Evolutionary conservation across 2,888 invertebrate genomes (phyloP).

Genomic region (Troglohyphantes excavatus): DNA sequence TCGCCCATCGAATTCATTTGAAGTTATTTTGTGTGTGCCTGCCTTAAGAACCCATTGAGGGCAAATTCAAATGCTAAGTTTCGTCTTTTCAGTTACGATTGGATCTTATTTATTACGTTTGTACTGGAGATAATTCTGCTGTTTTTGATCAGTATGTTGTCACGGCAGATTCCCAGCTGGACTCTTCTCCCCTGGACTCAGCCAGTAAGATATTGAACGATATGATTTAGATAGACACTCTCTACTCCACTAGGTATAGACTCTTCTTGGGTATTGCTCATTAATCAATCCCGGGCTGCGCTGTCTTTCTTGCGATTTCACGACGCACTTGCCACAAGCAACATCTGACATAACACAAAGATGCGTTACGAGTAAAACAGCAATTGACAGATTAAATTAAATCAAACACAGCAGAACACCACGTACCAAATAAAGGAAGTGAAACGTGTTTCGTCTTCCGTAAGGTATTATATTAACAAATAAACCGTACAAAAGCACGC

Average conservation of each 20-base stretch:
- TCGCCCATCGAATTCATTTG: no score
- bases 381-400: no score
- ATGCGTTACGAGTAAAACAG: no score
- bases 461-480: no score
- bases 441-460: no score
- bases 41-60: neutral
- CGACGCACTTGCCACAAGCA: neutral
- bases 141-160: slow-evolving; percentile 70
- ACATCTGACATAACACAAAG: no score
- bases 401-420: no score
- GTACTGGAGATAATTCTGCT: slow-evolving; percentile 48
- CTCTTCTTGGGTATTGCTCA: neutral
- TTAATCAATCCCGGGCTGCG: slow-evolving; percentile 28
- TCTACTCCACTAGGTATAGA: slow-evolving; percentile 67
- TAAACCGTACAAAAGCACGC: no score
- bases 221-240: slow-evolving; percentile 57
- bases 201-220: slow-evolving; percentile 64
- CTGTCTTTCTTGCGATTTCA: neutral
- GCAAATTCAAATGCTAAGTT: neutral
- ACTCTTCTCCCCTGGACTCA: slow-evolving; percentile 37
- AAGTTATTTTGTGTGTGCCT: no score
- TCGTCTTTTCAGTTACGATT: slow-evolving; percentile 1
- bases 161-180: slow-evolving; percentile 70
- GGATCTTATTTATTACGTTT: neutral
- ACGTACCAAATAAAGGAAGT: no score